These are phyloP conservation scores for Steinernema feltiae DNA, from an alignment of 1,140 invertebrate species.

Conservation along the genomic window DNA sequence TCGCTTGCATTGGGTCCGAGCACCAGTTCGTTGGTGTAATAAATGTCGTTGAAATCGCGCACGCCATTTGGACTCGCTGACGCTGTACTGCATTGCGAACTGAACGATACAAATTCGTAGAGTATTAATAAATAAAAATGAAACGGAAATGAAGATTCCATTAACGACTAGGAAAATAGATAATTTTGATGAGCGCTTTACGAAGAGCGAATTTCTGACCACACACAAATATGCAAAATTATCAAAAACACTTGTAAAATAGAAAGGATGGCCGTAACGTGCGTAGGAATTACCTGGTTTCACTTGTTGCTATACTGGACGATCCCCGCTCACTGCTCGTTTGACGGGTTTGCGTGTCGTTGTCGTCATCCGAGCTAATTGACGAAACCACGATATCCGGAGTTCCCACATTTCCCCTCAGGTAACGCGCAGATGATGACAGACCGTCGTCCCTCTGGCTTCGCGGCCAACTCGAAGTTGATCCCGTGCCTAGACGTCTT, in stretches of 20 bases:
- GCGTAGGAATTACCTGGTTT: conserved; percentile 27
- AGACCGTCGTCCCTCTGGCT: conserved; percentile 17
- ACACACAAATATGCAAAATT: not conserved
- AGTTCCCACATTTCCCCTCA: conserved; percentile 33
- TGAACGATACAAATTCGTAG: not conserved
- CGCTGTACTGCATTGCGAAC: not conserved
- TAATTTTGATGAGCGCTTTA: not conserved
- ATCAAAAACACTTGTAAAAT: not conserved
- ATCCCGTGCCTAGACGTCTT: conserved; percentile 42
- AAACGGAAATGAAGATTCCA: not conserved
- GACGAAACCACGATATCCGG: conserved; percentile 56
- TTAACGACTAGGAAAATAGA: not conserved
- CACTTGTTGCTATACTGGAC: conserved; percentile 29
- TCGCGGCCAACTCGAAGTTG: conserved; percentile 24
- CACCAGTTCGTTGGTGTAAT: not conserved
- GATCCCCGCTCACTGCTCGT: conserved; percentile 36
- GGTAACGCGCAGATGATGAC: not conserved
- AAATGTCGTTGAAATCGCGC: not conserved
- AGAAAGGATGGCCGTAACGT: not conserved
- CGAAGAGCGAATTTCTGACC: not conserved
- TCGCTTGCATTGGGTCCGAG: not conserved
- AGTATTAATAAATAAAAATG: not conserved
- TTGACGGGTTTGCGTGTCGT: conserved; percentile 23
- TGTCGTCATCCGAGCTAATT: conserved; percentile 55
- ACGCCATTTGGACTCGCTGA: not conserved